A percentile compares a stretch with the other conserved stretches of the same genome.
phyloP scores from a whole-genome alignment of 1,140 invertebrate species.

The Nilaparvata lugens region DNA sequence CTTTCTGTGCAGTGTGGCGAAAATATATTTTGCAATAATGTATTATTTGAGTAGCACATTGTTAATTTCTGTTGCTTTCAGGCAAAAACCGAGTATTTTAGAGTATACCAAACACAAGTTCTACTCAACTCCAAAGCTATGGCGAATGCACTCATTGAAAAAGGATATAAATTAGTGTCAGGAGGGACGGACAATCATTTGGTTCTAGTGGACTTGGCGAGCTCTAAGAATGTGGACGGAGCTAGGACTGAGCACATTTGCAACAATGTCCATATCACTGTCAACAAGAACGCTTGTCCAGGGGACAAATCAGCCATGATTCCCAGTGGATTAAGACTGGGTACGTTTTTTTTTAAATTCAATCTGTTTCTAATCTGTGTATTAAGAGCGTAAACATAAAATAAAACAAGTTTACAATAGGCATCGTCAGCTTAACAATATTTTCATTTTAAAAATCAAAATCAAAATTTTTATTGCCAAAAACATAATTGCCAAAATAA shows the following conservation, averaged over 20 bases:
- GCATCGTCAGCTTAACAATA: no score
- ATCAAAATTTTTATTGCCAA: no score
- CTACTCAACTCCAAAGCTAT: slow-evolving; percentile 21
- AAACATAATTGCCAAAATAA: no score
- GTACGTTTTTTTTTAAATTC: slow-evolving; percentile 25
- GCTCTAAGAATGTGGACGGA: slow-evolving; percentile 41
- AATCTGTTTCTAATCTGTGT: no score
- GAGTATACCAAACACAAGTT: slow-evolving; percentile 76
- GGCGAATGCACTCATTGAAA: slow-evolving; percentile 30
- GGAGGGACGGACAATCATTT: slow-evolving; percentile 43
- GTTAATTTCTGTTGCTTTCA: neutral
- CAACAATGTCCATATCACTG: slow-evolving; percentile 46
- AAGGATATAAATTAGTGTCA: slow-evolving; percentile 34
- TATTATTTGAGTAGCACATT: no score
- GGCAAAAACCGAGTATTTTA: slow-evolving; percentile 66
- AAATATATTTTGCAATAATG: no score
- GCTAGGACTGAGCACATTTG: slow-evolving; percentile 46
- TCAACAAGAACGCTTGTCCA: slow-evolving; percentile 60
- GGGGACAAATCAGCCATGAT: slow-evolving; percentile 54
- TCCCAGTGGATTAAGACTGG: slow-evolving; percentile 48
- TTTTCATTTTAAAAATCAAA: no score
- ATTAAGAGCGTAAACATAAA: no score
- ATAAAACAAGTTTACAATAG: no score
- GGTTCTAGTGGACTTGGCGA: slow-evolving; percentile 27
- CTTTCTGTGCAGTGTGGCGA: no score